phyloP scores from a whole-genome alignment of 2,888 invertebrate species.

The Nebria brevicollis region DNA sequence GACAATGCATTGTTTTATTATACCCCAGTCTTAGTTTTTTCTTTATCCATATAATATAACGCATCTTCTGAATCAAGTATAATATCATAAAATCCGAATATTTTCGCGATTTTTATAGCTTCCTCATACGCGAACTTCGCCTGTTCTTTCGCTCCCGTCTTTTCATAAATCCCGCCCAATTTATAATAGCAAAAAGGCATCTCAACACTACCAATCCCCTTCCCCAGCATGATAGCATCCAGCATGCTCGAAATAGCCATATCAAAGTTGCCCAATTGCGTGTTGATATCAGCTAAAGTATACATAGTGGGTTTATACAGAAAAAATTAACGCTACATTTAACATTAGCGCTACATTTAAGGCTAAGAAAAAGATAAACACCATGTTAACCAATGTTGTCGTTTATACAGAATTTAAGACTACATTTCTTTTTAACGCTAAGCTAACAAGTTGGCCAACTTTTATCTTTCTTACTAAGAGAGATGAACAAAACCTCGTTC shows the following conservation, averaged over 20 bases:
- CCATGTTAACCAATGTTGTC: too few species aligned
- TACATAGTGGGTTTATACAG: too few species aligned
- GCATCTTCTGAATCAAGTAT: conserved; percentile 54
- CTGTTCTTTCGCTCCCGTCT: conserved; percentile 57
- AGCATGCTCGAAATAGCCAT: conserved; percentile 60
- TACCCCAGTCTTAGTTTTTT: background rate
- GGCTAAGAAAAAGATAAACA: too few species aligned
- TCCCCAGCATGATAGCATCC: conserved; percentile 62
- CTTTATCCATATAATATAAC: conserved; percentile 44
- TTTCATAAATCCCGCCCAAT: conserved; percentile 60
- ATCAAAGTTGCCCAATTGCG: conserved; percentile 59
- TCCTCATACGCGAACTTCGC: conserved; percentile 60
- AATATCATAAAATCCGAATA: conserved; percentile 57
- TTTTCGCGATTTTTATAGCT: conserved; percentile 57
- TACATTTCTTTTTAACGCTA: too few species aligned
- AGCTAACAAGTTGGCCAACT: too few species aligned
- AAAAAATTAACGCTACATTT: too few species aligned
- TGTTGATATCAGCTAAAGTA: conserved; percentile 60
- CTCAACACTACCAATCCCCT: conserved; percentile 63
- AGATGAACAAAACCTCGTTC: too few species aligned
- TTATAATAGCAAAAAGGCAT: conserved; percentile 62
- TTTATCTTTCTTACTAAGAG: too few species aligned
- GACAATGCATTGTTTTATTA: background rate
- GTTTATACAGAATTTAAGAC: too few species aligned
- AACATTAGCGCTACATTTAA: too few species aligned